Percentiles rank a stretch among this genome's conserved stretches.
Conservation (phyloP, 2,888 invertebrate genomes). For the Metacarcinus magister region DNA sequence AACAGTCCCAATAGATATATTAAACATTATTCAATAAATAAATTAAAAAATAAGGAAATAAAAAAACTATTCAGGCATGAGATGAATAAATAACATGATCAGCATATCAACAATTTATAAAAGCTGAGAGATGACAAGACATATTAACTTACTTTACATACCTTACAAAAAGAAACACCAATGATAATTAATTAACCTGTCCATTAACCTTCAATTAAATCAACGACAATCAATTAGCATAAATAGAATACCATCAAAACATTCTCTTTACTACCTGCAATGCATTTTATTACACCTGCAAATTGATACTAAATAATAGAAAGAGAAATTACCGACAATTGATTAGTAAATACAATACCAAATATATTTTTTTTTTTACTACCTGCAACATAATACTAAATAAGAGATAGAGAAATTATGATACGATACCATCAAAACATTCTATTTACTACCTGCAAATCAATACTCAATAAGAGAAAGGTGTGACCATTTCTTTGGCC, state of each 20-base stretch:
- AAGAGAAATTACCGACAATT: too few species aligned
- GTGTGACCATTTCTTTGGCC: background rate
- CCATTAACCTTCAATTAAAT: background rate
- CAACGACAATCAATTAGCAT: background rate
- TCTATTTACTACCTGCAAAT: background rate
- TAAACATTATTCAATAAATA: background rate
- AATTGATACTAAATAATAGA: background rate
- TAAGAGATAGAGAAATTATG: too few species aligned
- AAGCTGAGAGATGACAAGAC: background rate
- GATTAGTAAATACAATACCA: too few species aligned
- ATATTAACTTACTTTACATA: background rate
- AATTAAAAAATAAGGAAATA: background rate
- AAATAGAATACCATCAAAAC: background rate
- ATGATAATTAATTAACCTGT: background rate
- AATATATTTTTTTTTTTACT: too few species aligned
- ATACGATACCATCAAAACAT: background rate
- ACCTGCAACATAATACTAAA: too few species aligned
- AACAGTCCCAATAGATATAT: background rate
- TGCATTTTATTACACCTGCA: background rate
- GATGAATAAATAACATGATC: background rate
- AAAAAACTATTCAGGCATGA: background rate
- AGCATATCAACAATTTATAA: background rate
- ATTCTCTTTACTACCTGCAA: background rate
- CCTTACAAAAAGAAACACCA: background rate
- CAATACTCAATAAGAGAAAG: background rate